Percentiles rank a stretch among this genome's conserved stretches.
Evolutionary conservation across 2,797 vertebrate species (phyloP).

Genomic region (Graptemys geographica): DNA sequence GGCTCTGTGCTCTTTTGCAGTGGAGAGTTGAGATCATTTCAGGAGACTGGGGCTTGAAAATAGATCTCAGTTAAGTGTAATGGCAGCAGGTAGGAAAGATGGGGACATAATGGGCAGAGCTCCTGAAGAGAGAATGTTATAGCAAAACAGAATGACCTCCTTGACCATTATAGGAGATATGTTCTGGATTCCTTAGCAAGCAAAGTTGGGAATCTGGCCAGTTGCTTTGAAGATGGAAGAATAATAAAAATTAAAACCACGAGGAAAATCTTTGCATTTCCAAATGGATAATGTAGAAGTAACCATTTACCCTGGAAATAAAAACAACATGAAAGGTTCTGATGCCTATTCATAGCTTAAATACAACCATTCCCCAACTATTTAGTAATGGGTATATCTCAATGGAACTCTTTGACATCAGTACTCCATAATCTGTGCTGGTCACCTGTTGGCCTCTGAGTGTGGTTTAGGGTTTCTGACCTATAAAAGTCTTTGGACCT

Average conservation of each 20-base stretch:
- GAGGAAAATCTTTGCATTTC: constrained; percentile 43
- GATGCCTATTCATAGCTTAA: not conserved
- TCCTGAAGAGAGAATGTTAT: constrained; percentile 67
- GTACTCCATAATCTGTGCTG: not conserved
- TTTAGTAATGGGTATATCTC: not conserved
- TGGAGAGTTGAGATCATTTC: constrained; percentile 45
- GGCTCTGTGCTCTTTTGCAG: constrained; percentile 66
- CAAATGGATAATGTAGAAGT: constrained; percentile 11
- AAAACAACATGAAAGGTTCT: not conserved
- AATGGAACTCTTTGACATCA: not conserved
- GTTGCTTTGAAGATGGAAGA: constrained; percentile 70
- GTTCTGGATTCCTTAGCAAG: constrained; percentile 65
- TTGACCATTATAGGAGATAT: constrained; percentile 64
- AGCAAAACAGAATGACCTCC: constrained; percentile 68
- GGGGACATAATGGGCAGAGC: constrained; percentile 69
- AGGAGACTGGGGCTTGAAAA: constrained; percentile 59
- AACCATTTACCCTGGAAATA: constrained; percentile 7
- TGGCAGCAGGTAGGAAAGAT: constrained; percentile 63
- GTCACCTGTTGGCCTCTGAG: not conserved
- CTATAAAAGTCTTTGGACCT: not conserved
- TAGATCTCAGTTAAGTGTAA: constrained; percentile 51
- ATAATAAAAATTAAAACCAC: constrained; percentile 34
- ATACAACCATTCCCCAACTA: not conserved
- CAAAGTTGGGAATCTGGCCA: constrained; percentile 54
- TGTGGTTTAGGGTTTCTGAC: constrained; percentile 27